Evolutionary conservation across 2,797 vertebrate species (phyloP), one percentile per base, ranked within the genome.

Genomic region (Helicolenus hilgendorfi): DNA sequence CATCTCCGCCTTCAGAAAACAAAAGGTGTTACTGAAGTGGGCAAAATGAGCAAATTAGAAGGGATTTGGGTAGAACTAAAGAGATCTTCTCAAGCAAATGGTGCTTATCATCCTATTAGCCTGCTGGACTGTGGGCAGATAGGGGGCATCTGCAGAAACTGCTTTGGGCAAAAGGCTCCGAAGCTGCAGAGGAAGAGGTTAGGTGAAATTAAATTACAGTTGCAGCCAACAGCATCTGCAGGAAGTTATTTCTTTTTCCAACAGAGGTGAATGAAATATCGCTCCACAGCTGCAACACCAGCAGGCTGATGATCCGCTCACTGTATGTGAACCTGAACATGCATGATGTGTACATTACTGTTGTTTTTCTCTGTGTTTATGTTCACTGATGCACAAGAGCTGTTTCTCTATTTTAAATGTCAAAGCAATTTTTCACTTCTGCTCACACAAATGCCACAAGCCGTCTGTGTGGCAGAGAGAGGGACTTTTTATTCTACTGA

Each of bases 21-120:
- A 91, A 88, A 85, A 60, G 58, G 69, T 38, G 74, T 26, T 14
- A 24, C 26, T 33, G 7, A 72, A 79, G 82, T 59, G 77, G 65
- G 59, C 36, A 82, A 83, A 87, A 89, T 79, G 70, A 82, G 84
- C 81, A 81, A 82, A 92, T 93, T 87, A 91, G 81, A 76, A 31
- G 24, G 82, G 85, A 91, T 93, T 91, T 92, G 88, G 86, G 90
- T 89, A 79, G 76, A 94, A 93, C 71, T 86, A 86, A 85, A 69
- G 73, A 91, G 91, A 91, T 94, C 81, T 74, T 84, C 86, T 81
- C 77, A 81, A 83, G 85, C 91, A 94, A 93, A 94, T 81, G 90
- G 78, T 78, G 90, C 88, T 92, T 84, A 89, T 94, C 92, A 91
- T 93, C 89, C 31, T 65, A 92, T 94, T 94, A 93, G 88, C 72